Evolutionary conservation across 2,888 invertebrate genomes (phyloP), one percentile per base, ranked within the genome.

Genomic region (Drosophila nr. medialis): DNA sequence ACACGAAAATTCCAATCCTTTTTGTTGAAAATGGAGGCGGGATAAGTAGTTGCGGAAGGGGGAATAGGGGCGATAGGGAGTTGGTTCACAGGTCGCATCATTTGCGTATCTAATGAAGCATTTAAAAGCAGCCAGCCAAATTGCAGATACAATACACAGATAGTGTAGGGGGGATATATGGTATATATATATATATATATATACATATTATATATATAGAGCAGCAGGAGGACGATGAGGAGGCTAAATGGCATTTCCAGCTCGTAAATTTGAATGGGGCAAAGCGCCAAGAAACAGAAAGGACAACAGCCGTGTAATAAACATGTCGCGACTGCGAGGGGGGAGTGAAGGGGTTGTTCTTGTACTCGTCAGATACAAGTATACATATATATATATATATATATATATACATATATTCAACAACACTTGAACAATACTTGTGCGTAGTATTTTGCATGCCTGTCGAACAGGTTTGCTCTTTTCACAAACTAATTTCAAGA

Each of bases 41-140:
- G 24, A 27, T 13, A 54, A 54, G 54, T 27, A 34, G 6, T 21
- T 29, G 4, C 24, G 11, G 30, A 3, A 32, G 18, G 42, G 30
- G 24, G 24, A 24, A 45, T 24, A 24, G 45, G 51, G 54, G 45
- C 34, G 32, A 21, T 38, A 27, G 45, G 45, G 48, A 27, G 42
- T 45, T 51, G 34, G 18, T 29, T 45, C 45, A 24, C 34, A 36
- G 54, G 38, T 58, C 48, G 77, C 58, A 77, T 81, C 73, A 81
- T 81, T 81, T 81, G 80, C 80, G 81, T 81, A 81, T 81, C 80
- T 81, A 81, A 81, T 81, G 80, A 81, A 81, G 80, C 80, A 81
- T 81, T 79, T 81, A 79, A 77, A 81, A 79, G 81, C 81, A 81
- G 66, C 65, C 75, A 76, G 66, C 70, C 30, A 64, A 71, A 71